Conservation (phyloP, 2,888 invertebrate species). For the Ormyrus rosae region DNA sequence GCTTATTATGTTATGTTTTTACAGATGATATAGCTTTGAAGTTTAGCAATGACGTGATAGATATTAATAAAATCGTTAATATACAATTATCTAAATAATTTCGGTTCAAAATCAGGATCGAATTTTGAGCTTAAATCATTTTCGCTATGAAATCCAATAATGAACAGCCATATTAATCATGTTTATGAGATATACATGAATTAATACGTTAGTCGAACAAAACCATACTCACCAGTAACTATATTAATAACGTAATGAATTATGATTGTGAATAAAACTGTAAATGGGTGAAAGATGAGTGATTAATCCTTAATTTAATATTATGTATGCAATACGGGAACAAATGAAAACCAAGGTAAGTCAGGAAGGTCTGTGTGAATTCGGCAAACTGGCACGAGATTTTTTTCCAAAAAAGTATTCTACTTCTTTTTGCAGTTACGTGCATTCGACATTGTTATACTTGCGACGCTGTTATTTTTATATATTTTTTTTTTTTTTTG, state of each 20-base stretch:
- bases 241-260: constrained; percentile 45
- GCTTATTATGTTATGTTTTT: constrained; percentile 24
- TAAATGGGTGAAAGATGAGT: constrained; percentile 22
- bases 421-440: constrained; percentile 39
- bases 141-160: constrained; percentile 14
- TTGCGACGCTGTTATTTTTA: constrained; percentile 22
- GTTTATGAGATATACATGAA: constrained; percentile 41
- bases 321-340: constrained; percentile 31
- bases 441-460: constrained; percentile 28
- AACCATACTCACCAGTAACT: constrained; percentile 46
- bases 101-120: neutral
- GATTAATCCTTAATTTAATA: constrained; percentile 39
- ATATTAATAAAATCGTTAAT: neutral
- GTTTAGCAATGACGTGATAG: constrained; percentile 40
- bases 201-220: constrained; percentile 53
- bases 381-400: neutral
- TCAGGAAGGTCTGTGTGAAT: constrained; percentile 24
- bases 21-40: constrained; percentile 1
- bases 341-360: constrained; percentile 31
- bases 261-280: constrained; percentile 19
- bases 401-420: constrained; percentile 23
- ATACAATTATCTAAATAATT: constrained; percentile 8
- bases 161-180: constrained; percentile 18
- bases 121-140: constrained; percentile 30
- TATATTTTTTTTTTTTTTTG: constrained; percentile 14